phyloP scores from a whole-genome alignment of 1,140 invertebrate species.

The Drosophila saltans region DNA sequence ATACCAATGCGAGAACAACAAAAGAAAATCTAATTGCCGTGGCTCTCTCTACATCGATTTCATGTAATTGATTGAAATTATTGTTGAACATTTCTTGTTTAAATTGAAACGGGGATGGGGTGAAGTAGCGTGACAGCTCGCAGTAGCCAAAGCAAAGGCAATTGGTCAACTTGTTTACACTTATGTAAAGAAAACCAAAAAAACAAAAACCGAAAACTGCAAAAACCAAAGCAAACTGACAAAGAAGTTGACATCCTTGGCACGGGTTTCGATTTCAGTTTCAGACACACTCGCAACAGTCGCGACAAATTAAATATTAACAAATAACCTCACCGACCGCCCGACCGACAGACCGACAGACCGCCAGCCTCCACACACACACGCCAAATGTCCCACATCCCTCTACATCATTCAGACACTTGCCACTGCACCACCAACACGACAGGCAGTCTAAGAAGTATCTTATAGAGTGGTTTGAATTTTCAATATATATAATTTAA shows the following conservation, averaged over 20 bases:
- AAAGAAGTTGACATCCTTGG: slow-evolving; percentile 80
- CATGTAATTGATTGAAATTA: slow-evolving; percentile 26
- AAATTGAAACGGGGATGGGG: slow-evolving; percentile 11
- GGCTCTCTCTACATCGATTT: slow-evolving; percentile 19
- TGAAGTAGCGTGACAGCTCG: not conserved
- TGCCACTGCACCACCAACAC: not conserved
- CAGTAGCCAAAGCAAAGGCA: not conserved
- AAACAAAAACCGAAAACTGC: not conserved
- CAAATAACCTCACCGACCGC: slow-evolving; percentile 26
- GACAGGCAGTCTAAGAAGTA: slow-evolving; percentile 32
- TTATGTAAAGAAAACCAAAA: slow-evolving; percentile 22
- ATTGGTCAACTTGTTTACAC: slow-evolving; percentile 23
- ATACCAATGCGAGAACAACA: slow-evolving; percentile 7
- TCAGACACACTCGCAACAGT: slow-evolving; percentile 20
- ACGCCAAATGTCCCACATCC: no score
- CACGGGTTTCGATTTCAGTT: slow-evolving; percentile 57
- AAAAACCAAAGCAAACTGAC: slow-evolving; percentile 11
- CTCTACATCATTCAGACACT: slow-evolving; percentile 1
- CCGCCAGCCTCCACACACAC: not conserved
- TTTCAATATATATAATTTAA: slow-evolving; percentile 28
- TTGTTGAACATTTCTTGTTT: slow-evolving; percentile 2
- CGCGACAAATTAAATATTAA: slow-evolving; percentile 63
- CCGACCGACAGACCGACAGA: not conserved
- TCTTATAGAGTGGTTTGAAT: slow-evolving; percentile 19
- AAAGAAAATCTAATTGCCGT: slow-evolving; percentile 21